Conservation (phyloP, 2,888 invertebrate genomes). For the Callinectes sapidus region DNA sequence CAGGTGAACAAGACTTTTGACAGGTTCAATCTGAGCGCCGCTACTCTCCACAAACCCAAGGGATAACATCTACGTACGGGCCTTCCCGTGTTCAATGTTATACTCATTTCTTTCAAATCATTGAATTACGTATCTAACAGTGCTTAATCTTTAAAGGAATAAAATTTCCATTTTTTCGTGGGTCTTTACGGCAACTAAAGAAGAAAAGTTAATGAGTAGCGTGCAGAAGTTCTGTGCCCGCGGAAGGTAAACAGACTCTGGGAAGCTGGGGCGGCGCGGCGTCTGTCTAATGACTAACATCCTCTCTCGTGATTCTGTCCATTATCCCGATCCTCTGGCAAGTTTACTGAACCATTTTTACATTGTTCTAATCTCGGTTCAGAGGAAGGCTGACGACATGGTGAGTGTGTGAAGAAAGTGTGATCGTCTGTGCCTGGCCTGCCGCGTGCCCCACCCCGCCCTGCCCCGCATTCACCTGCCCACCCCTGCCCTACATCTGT, state of each 20-base stretch:
- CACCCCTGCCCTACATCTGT: too few relatives aligned
- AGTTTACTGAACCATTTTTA: background rate
- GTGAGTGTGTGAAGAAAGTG: background rate
- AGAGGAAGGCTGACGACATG: background rate
- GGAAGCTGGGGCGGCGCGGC: background rate
- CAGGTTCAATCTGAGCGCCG: too few relatives aligned
- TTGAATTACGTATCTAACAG: too few relatives aligned
- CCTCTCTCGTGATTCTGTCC: background rate
- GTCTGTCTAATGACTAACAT: background rate
- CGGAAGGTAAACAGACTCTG: background rate
- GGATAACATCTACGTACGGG: too few relatives aligned
- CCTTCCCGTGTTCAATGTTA: too few relatives aligned
- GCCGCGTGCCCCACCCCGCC: background rate
- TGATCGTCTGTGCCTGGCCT: background rate
- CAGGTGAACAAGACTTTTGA: too few relatives aligned
- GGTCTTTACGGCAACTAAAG: too few relatives aligned
- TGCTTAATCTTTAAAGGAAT: too few relatives aligned
- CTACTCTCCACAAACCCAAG: too few relatives aligned
- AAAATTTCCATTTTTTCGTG: too few relatives aligned
- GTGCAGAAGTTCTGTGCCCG: background rate
- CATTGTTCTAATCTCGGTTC: background rate
- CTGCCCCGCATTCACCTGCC: background rate
- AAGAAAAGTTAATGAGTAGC: too few relatives aligned
- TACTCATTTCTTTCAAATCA: too few relatives aligned
- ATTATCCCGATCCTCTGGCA: background rate